Evolutionary conservation across 2,113 vertebrate genomes (phyloP).

Genomic region (Elachura formosa): DNA sequence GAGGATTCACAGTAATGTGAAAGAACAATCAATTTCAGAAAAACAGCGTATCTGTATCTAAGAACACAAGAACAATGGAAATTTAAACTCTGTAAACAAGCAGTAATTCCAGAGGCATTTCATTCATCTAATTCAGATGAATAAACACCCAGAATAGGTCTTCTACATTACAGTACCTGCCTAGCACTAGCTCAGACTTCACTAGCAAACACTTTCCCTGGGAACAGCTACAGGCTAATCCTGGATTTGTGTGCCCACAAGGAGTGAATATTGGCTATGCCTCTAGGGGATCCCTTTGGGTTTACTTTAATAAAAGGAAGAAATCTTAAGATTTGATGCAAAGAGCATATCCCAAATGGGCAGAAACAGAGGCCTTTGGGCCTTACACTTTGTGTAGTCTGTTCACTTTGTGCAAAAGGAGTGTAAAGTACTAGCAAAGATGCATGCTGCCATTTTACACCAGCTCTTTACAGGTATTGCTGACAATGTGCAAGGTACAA

Average conservation of each 20-base stretch:
- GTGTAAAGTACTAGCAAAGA: neutral
- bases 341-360: slow-evolving; percentile 33
- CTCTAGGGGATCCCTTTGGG: slow-evolving; percentile 36
- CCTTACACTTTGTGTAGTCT: slow-evolving; percentile 29
- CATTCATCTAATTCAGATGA: neutral
- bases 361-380: slow-evolving; percentile 32
- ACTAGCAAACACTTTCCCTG: neutral
- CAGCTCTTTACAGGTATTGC: neutral
- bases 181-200: neutral
- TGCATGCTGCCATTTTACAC: neutral
- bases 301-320: slow-evolving; percentile 46
- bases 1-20: neutral
- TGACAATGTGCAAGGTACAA: neutral
- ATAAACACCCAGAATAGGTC: neutral
- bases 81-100: neutral
- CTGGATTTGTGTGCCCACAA: slow-evolving; percentile 28
- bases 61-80: neutral
- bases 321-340: slow-evolving; percentile 44
- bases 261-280: slow-evolving; percentile 28
- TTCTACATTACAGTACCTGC: neutral
- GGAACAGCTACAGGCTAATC: slow-evolving; percentile 30
- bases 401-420: slow-evolving; percentile 16
- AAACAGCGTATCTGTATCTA: neutral
- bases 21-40: neutral
- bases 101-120: neutral